phyloP scores from a whole-genome alignment of 2,888 invertebrate genomes.

The Capitulum mitella region DNA sequence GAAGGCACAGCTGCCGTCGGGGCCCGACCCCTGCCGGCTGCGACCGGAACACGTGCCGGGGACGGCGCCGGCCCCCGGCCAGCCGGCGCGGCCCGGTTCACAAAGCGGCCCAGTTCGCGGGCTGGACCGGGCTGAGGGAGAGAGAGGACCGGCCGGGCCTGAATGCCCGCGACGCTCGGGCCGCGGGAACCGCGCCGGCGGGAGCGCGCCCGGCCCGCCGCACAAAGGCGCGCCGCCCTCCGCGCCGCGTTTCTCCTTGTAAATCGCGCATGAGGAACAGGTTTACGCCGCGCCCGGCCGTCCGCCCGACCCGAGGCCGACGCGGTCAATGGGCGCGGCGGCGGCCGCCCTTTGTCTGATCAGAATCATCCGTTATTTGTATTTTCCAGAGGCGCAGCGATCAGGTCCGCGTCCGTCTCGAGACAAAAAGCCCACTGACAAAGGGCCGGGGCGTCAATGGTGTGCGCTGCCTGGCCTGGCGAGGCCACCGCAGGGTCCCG shows the following conservation, averaged over 20 bases:
- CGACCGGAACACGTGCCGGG: no score
- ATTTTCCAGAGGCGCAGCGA: background rate
- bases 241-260: background rate
- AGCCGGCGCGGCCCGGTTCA: background rate
- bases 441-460: no score
- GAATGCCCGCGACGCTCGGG: no score
- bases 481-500: no score
- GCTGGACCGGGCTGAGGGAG: background rate
- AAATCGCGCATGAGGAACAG: background rate
- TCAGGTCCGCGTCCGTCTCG: background rate
- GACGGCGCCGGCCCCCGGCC: background rate
- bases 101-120: background rate
- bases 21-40: no score
- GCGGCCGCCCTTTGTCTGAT: background rate
- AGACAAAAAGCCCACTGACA: background rate
- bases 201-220: background rate
- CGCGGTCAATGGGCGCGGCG: background rate
- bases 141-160: background rate
- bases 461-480: no score
- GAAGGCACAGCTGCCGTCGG: no score
- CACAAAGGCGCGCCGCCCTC: background rate
- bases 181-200: background rate
- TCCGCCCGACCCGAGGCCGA: background rate
- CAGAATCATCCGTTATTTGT: background rate
- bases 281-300: background rate